phyloP scores from a whole-genome alignment of 1,140 invertebrate genomes.

The Cydia amplana region DNA sequence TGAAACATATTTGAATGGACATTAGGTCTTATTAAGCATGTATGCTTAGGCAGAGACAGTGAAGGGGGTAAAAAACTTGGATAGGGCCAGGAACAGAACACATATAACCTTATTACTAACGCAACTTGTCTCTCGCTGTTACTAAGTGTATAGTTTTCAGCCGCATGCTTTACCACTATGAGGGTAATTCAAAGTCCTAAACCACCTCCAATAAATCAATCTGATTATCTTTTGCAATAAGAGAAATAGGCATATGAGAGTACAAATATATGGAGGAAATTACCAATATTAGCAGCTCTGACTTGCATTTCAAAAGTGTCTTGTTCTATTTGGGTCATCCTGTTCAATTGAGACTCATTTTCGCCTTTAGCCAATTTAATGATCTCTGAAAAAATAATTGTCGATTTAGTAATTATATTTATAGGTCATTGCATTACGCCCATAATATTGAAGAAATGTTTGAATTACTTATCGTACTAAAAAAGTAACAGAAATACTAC shows the following conservation, averaged over 20 bases:
- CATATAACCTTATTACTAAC: too few relatives aligned
- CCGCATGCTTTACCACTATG: too few relatives aligned
- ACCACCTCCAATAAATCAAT: too few relatives aligned
- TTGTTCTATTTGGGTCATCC: slow-evolving; percentile 95
- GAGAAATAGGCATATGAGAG: not conserved
- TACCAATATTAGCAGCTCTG: slow-evolving; percentile 94
- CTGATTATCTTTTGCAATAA: too few relatives aligned
- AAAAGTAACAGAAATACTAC: too few relatives aligned
- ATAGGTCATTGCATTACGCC: not conserved
- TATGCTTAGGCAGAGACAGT: not conserved
- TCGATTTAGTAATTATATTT: slow-evolving; percentile 22
- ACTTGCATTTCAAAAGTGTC: slow-evolving; percentile 99
- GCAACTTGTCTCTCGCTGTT: too few relatives aligned
- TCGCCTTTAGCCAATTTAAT: slow-evolving; percentile 96
- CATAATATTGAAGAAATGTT: too few relatives aligned
- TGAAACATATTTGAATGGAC: slow-evolving; percentile 52
- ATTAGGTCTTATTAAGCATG: not conserved
- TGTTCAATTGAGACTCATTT: slow-evolving; percentile 91
- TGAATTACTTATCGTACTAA: too few relatives aligned
- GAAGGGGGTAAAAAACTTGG: too few relatives aligned
- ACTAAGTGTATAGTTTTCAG: too few relatives aligned
- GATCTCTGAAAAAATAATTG: slow-evolving; percentile 86
- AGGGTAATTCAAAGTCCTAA: too few relatives aligned
- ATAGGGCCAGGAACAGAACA: too few relatives aligned
- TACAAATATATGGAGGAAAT: not conserved